These are phyloP conservation scores for Eupeodes luniger DNA, from an alignment of 2,888 invertebrate genomes.

Conservation along the genomic window DNA sequence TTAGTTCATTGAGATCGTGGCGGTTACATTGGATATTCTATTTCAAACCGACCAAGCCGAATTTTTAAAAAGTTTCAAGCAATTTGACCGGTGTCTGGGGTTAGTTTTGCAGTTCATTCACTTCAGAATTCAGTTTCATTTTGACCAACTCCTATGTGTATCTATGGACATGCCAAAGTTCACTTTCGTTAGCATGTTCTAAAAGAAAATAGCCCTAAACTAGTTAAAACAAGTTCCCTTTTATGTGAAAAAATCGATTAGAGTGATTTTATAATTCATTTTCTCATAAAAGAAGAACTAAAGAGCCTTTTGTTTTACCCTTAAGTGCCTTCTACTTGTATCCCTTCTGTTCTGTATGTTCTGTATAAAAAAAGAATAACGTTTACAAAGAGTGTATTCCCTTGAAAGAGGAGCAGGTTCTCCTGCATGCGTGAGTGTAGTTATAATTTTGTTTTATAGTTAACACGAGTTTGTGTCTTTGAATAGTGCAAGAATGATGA, in stretches of 20 bases:
- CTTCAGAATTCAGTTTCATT: slow-evolving; percentile 14
- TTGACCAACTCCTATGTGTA: background rate
- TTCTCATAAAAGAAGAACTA: slow-evolving; percentile 30
- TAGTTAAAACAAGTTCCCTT: slow-evolving; percentile 32
- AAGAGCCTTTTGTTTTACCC: slow-evolving; percentile 43
- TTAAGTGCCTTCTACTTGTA: slow-evolving; percentile 34
- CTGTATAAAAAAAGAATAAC: background rate
- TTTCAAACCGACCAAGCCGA: slow-evolving; percentile 44
- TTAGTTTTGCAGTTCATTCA: slow-evolving; percentile 23
- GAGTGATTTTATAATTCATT: slow-evolving; percentile 51
- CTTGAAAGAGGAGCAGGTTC: slow-evolving; percentile 26
- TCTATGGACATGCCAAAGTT: background rate
- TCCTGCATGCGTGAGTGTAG: slow-evolving; percentile 49
- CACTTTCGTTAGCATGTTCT: slow-evolving; percentile 2
- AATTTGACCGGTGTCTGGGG: slow-evolving; percentile 27
- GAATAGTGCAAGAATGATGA: slow-evolving; percentile 44
- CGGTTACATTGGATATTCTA: slow-evolving; percentile 14
- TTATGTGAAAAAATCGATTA: slow-evolving; percentile 67
- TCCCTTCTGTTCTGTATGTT: background rate
- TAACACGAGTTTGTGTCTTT: slow-evolving; percentile 33
- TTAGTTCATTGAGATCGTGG: slow-evolving; percentile 24
- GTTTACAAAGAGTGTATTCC: slow-evolving; percentile 25
- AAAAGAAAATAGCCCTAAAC: slow-evolving; percentile 11
- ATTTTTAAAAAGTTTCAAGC: slow-evolving; percentile 39
- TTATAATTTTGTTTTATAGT: slow-evolving; percentile 5